Percentiles rank a stretch among this genome's conserved stretches.
These are phyloP conservation scores for Neomonachus schauinslandi DNA, from an alignment of 2,113 vertebrate genomes.

Conservation along the genomic window DNA sequence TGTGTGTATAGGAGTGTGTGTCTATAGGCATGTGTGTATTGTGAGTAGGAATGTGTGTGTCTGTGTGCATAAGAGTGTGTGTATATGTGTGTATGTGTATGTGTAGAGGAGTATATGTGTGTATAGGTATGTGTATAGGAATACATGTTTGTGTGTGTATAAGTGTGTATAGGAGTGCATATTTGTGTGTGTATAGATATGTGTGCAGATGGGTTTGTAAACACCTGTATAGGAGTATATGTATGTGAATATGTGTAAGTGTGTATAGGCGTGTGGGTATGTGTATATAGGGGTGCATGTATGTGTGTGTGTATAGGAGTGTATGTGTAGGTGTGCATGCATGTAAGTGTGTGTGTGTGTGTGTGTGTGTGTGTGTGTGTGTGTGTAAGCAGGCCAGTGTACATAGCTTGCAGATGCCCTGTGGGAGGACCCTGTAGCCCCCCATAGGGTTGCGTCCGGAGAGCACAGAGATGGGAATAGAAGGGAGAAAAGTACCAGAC, in stretches of 20 bases:
- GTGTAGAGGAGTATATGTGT: not conserved
- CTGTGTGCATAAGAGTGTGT: not conserved
- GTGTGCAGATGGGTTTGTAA: not conserved
- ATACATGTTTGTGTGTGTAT: not conserved
- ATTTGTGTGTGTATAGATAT: not conserved
- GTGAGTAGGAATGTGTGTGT: not conserved
- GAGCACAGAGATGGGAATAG: not conserved
- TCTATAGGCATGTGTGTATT: not conserved
- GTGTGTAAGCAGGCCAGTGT: not conserved
- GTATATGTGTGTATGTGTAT: not conserved
- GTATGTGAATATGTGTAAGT: too few relatives aligned
- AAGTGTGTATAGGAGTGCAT: not conserved
- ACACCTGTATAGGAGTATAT: not conserved
- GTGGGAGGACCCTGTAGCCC: rapidly evolving
- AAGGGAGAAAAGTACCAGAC: not conserved
- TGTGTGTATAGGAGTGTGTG: not conserved
- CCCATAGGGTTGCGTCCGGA: too few relatives aligned
- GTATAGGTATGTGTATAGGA: not conserved
- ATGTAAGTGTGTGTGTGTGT: not conserved
- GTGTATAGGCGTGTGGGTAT: too few relatives aligned
- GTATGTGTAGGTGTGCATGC: too few relatives aligned
- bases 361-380: not conserved
- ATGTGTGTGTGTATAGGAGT: too few relatives aligned
- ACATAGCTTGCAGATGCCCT: not conserved
- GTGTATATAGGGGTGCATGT: too few relatives aligned